Base-by-base conservation (phyloP, 1,140 invertebrate species). In the Penaeus japonicus region DNA sequence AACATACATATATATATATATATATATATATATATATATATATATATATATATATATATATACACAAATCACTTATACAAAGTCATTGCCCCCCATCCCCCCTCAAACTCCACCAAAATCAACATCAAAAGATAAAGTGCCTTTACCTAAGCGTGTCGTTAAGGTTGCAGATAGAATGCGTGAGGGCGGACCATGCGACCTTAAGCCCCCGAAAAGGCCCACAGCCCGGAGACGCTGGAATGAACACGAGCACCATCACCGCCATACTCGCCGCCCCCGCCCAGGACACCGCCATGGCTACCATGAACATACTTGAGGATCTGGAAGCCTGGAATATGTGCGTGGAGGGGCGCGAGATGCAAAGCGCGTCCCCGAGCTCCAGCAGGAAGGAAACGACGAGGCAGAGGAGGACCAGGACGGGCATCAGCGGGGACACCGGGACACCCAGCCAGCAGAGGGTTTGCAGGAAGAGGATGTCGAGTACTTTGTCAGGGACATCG, bases 231-330 rank as follows among this genome's bases (percentile, higher is more conserved):
- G 87, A 88, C 17, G 87, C 80, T 15, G n/a, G 47, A 0, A 88
- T 0, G 30, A 88, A 53, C 12, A 39, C n/a, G 27, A 88, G 27
- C 18, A 84, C 65, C 18, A 10, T 20, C 59, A 88, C 27, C 32
- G 87, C 59, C 15, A 47, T 15, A 22, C 32, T 59, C 27, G 87
- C 87, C 20, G 65, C 54, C 20, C 62, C 65, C 30, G 62, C 27
- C 87, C 79, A 88, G 5, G 87, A 82, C 54, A 88, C 81, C 15
- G 62, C 80, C 65, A 88, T 15, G 24, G 81, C 80, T 65, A 88
- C 80, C 87, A 88, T 88, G 80, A 88, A 88, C 55, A 83, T 75
- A 24, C 62, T 81, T 0, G 87, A 84, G 2, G 87, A 88, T 20
- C 27, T 79, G 2, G 85, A 87, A 32, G 73, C 70, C 70, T 83